These are phyloP conservation scores for Trogon surrucura DNA, from an alignment of 2,113 vertebrate genomes.

Conservation along the genomic window DNA sequence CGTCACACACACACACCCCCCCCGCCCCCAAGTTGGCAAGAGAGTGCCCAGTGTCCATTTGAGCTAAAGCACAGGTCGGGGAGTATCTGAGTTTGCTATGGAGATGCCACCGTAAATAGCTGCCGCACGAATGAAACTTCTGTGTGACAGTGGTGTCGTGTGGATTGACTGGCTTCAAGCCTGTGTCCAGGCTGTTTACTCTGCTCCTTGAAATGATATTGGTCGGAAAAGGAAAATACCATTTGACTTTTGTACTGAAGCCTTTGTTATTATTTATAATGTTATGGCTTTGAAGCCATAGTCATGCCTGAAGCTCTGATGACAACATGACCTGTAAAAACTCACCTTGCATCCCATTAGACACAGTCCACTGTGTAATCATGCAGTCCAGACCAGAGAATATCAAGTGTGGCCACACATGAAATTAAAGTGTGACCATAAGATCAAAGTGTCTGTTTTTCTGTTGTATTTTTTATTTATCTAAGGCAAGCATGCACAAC, in stretches of 20 bases:
- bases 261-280: background rate
- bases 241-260: background rate
- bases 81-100: background rate
- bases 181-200: rapidly evolving
- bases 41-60: background rate
- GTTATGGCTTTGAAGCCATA: background rate
- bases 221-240: background rate
- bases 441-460: background rate
- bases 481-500: background rate
- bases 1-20: no score
- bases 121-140: rapidly evolving
- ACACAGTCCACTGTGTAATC: background rate
- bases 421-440: background rate
- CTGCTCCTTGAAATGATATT: background rate
- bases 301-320: background rate
- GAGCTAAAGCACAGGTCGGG: background rate
- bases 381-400: background rate
- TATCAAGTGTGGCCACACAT: background rate
- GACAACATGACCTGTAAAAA: background rate
- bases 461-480: background rate
- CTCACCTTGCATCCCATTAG: background rate
- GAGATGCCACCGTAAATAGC: background rate
- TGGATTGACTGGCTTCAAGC: background rate
- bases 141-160: background rate
- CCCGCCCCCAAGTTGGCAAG: rapidly evolving